Base-by-base conservation (phyloP, 2,888 invertebrate genomes). In the Fissipunctia ypsillon region DNA sequence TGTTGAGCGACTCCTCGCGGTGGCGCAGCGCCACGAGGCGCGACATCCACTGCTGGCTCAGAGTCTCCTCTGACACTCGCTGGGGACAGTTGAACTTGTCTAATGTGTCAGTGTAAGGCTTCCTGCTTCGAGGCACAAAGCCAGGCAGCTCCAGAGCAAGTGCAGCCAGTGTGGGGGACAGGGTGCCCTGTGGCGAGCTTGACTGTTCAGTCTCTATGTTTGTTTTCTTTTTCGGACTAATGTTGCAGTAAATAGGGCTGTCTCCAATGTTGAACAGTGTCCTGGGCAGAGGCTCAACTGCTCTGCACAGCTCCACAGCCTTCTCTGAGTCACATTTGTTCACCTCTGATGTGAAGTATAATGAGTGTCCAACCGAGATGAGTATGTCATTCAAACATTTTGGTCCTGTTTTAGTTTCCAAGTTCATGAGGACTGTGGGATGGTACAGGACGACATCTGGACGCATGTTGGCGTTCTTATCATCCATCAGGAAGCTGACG, bases 31-130 rank as follows among this genome's bases (percentile, higher is more conserved):
- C 93, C 71, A 96, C 92, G 19, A 97, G 91, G n/a, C 97, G 95
- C 65, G 96, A 93, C 93, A 97, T 93, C 97, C 97, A 97, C 80
- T 97, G 96, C 59, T 96, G 93, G 80, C 96, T 96, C 28, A 97
- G 93, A 57, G 97, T 96, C 41, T 96, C 95, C 80, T 97, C 95
- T 12, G 97, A 96, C 10, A 97, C 94, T 84, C 93, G 92, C 80
- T 96, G 95, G 5, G 97, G 96, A 67, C 91, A 90, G 70, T 88
- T 92, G 60, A 92, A 92, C 28, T 88, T 87, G 31, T 90, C 91
- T 56, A 94, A 12, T 50, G 91, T 86, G 66, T 91, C 91, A 84
- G 86, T 90, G 73, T 90, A 91, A 5, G 94, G 95, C 72, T 88
- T 94, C 69, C 94, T 93, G 83, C 93, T 91, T 54, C 95, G 92